Percentiles rank a stretch among this genome's conserved stretches.
phyloP scores from a whole-genome alignment of 2,113 vertebrate species.

The Sebastes fasciatus region DNA sequence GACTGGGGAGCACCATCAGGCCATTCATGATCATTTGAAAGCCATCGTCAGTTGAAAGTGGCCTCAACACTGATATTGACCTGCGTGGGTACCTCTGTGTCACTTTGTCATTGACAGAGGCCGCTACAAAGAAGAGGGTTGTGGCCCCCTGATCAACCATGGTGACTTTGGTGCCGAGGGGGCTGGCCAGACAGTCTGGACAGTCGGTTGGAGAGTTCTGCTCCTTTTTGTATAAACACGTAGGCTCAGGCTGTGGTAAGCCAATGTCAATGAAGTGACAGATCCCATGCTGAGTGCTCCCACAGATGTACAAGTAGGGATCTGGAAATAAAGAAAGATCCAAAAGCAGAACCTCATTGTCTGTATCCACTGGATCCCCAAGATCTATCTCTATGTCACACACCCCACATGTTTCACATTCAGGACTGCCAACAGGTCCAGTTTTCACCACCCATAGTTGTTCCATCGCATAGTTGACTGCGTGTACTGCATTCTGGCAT shows the following conservation, averaged over 20 bases:
- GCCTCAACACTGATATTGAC: constrained; percentile 89
- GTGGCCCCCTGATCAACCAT: constrained; percentile 78
- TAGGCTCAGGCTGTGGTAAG: fast-evolving
- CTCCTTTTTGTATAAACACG: constrained; percentile 84
- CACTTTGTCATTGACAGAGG: constrained; percentile 84
- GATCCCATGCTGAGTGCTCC: constrained; percentile 86
- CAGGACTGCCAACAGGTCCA: constrained; percentile 85
- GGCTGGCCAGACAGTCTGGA: constrained; percentile 92
- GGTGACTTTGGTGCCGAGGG: constrained; percentile 88
- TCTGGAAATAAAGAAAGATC: constrained; percentile 71
- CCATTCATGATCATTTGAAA: constrained; percentile 79
- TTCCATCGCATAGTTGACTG: constrained; percentile 70
- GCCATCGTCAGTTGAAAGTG: constrained; percentile 87
- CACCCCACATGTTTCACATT: constrained; percentile 86
- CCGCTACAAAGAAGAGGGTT: constrained; percentile 88
- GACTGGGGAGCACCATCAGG: constrained; percentile 86
- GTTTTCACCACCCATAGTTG: constrained; percentile 84
- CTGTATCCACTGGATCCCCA: constrained; percentile 79
- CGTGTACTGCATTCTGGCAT: constrained; percentile 87
- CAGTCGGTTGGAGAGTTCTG: constrained; percentile 80
- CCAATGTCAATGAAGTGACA: constrained; percentile 84
- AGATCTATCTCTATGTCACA: constrained; percentile 64
- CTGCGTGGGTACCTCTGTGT: constrained; percentile 82
- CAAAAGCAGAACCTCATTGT: constrained; percentile 88
- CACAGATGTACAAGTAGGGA: constrained; percentile 87